Evolutionary conservation across 2,888 invertebrate species (phyloP).

Genomic region (Bruchidius siliquastri): DNA sequence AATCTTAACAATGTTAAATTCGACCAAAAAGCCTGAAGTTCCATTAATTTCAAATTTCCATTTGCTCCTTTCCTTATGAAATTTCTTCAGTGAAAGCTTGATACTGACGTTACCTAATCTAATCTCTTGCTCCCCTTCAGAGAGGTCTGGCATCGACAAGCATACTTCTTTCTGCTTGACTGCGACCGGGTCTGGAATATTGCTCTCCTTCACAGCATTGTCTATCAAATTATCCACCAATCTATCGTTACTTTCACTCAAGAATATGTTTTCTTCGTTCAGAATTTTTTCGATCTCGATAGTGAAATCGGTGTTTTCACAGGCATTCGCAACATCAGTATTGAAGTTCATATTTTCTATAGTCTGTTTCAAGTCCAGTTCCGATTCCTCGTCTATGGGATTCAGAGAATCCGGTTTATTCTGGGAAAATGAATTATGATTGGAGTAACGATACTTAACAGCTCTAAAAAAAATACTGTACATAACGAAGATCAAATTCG

Average conservation of each 20-base stretch:
- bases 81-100: no score
- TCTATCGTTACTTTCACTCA: slow-evolving; percentile 27
- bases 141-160: slow-evolving; percentile 43
- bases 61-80: no score
- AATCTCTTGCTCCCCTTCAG: slow-evolving; percentile 37
- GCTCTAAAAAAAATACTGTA: no score
- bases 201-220: slow-evolving; percentile 12
- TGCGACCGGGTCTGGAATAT: not conserved
- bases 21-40: no score
- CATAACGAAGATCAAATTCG: no score
- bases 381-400: slow-evolving; percentile 15
- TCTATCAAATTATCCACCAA: slow-evolving; percentile 27
- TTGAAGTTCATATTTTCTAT: slow-evolving; percentile 35
- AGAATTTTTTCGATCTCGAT: slow-evolving; percentile 26
- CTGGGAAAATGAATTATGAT: not conserved
- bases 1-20: no score
- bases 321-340: slow-evolving; percentile 22
- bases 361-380: slow-evolving; percentile 27
- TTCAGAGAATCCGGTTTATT: not conserved
- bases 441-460: no score
- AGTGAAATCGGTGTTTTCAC: slow-evolving; percentile 17
- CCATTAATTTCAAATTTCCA: no score
- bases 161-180: slow-evolving; percentile 29
- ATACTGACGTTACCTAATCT: slow-evolving; percentile 39
- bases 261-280: slow-evolving; percentile 22